Conservation (phyloP, 2,888 invertebrate genomes). For the Rutpela maculata region DNA sequence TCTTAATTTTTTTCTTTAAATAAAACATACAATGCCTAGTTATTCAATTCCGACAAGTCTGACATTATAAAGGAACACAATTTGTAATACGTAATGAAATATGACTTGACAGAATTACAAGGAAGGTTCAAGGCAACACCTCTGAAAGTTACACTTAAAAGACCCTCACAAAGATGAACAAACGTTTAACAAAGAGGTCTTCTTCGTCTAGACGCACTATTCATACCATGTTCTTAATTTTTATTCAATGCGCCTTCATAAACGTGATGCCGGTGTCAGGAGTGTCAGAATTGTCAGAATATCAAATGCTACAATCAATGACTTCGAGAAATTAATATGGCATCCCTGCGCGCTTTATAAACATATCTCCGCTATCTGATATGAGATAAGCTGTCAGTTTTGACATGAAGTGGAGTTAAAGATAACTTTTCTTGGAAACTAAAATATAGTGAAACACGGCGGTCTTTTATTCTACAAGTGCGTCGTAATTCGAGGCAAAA, state of each 20-base stretch:
- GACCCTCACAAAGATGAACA: slow-evolving; percentile 13
- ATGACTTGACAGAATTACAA: slow-evolving; percentile 25
- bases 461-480: slow-evolving; percentile 1
- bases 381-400: slow-evolving; percentile 24
- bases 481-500: background rate
- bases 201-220: slow-evolving; percentile 35
- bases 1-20: background rate
- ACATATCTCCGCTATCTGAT: slow-evolving; percentile 29
- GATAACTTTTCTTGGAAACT: background rate
- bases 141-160: slow-evolving; percentile 20
- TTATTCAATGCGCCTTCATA: slow-evolving; percentile 25
- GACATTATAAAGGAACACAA: slow-evolving; percentile 5
- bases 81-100: slow-evolving; percentile 12
- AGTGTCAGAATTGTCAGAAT: slow-evolving; percentile 34
- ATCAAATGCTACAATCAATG: slow-evolving; percentile 41
- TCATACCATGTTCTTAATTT: slow-evolving; percentile 30
- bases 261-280: slow-evolving; percentile 39
- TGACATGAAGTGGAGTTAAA: slow-evolving; percentile 31
- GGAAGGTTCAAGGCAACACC: slow-evolving; percentile 37
- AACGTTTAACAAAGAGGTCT: slow-evolving; percentile 31
- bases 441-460: slow-evolving; percentile 4
- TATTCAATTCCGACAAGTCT: background rate
- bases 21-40: background rate
- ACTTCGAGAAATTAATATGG: slow-evolving; percentile 42
- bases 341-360: slow-evolving; percentile 37